phyloP scores from a whole-genome alignment of 2,113 vertebrate genomes.

The Emydocephalus ijimae region DNA sequence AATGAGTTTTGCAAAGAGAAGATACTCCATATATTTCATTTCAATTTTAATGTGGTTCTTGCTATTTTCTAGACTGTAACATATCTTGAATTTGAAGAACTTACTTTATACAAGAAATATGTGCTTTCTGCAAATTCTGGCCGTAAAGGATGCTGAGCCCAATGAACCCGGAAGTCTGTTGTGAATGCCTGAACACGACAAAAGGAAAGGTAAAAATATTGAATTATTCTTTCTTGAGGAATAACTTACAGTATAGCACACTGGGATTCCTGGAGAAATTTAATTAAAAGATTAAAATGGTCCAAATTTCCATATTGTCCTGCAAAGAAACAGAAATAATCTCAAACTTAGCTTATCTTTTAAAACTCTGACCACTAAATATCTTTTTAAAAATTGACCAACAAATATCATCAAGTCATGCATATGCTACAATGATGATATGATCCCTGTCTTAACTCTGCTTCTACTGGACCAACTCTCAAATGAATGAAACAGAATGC shows the following conservation, averaged over 20 bases:
- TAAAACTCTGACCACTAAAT: background rate
- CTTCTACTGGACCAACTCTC: background rate
- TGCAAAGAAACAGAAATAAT: background rate
- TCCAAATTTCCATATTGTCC: background rate
- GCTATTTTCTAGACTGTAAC: background rate
- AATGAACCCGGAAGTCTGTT: conserved; percentile 97
- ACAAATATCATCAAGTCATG: background rate
- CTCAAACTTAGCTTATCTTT: background rate
- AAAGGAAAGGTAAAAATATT: conserved; percentile 11
- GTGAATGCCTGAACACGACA: conserved; percentile 87
- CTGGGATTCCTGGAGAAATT: background rate
- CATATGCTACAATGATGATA: background rate
- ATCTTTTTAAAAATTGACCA: background rate
- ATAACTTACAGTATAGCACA: background rate
- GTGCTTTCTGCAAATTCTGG: conserved; percentile 99
- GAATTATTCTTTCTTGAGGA: background rate
- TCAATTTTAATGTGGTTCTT: background rate
- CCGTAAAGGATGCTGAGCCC: conserved; percentile 95
- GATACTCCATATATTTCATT: background rate
- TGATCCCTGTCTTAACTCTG: background rate
- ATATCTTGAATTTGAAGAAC: conserved; percentile 13
- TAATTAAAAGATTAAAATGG: background rate
- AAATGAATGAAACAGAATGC: background rate
- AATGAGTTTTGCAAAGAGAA: background rate
- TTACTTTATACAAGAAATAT: conserved; percentile 96